phyloP scores from a whole-genome alignment of 2,888 invertebrate species.

The Parelbella ahira region DNA sequence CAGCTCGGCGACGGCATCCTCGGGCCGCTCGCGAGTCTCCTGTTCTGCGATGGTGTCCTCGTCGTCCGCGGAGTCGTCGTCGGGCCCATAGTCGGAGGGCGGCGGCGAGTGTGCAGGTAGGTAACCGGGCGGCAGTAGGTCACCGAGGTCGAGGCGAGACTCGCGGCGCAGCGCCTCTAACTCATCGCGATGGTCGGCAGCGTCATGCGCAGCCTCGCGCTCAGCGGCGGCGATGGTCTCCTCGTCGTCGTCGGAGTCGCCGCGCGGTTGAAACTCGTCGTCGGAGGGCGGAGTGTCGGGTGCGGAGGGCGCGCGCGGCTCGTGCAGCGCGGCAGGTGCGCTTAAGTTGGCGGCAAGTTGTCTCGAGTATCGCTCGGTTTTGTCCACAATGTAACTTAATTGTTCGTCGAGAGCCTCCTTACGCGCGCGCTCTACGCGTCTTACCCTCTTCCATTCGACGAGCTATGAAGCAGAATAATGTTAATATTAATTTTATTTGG shows the following conservation, averaged over 20 bases:
- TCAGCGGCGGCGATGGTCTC: constrained; percentile 95
- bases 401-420: constrained; percentile 97
- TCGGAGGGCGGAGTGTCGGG: constrained; percentile 49
- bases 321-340: constrained; percentile 33
- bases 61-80: constrained; percentile 84
- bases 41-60: constrained; percentile 64
- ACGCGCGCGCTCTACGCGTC: constrained; percentile 95
- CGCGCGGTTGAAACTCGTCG: constrained; percentile 91
- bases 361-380: constrained; percentile 98
- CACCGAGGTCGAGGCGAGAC: constrained; percentile 93
- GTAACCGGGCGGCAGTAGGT: constrained; percentile 92
- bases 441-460: constrained; percentile 96
- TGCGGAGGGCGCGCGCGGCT: too few species aligned
- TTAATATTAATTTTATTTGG: too few species aligned
- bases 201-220: constrained; percentile 81
- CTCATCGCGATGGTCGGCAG: constrained; percentile 83
- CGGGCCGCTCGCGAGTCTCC: constrained; percentile 83
- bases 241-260: constrained; percentile 91
- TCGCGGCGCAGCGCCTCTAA: constrained; percentile 92
- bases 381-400: constrained; percentile 98
- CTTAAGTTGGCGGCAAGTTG: constrained; percentile 91
- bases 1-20: constrained; percentile 83
- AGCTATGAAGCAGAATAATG: constrained; percentile 68
- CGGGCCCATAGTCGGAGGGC: constrained; percentile 86
- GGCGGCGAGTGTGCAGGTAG: constrained; percentile 83